Base-by-base conservation (phyloP, 2,113 vertebrate genomes). In the Centropristis striata region DNA sequence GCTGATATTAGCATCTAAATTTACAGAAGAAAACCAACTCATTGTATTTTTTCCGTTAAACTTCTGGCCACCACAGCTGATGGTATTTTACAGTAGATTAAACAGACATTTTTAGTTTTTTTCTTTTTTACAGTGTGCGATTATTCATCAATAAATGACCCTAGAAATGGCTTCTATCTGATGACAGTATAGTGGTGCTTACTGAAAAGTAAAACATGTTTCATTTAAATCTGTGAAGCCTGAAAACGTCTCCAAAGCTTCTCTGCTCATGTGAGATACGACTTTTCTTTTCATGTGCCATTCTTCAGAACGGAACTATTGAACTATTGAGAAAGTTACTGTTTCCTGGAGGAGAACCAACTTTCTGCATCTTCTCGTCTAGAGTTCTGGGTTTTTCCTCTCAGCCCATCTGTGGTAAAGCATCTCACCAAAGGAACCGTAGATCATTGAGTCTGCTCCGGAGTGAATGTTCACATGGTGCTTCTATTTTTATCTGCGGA, bases 371-470 rank as follows among this genome's bases (percentile, higher is more conserved):
- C 23, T 42, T 55, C 67, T 23, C 39, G 15, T 53, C 21, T 42
- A 10, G 37, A n/a, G 6, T 32, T 9, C 39, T 18, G 28, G 8
- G 9, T 16, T 39, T n/a, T 50, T 73, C 53, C 60, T 55, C 39
- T 46, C 11, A 41, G 39, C 25, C 61, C 50, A 57, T 66, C 72
- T 66, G 50, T 47, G 47, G 23, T n/a, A 13, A 27, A 50, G 70
- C 11, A 37, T 39, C 55, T 49, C 54, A 32, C 11, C 18, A 70
- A 23, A 41, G 57, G 39, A 5, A 70, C 25, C 1, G 16, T n/a
- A 46, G 25, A 58, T 32, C 27, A 47, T 5, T 16, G 20, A 59
- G 27, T 39, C 14, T 21, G 53, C 25, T 47, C 54, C 50, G 57
- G 61, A 61, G 32, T 25, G 13, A 27, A 8, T 27, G 32, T 60